Evolutionary conservation across 1,140 invertebrate genomes (phyloP), one percentile per base, ranked within the genome.

Genomic region (Drosophila kikkawai): DNA sequence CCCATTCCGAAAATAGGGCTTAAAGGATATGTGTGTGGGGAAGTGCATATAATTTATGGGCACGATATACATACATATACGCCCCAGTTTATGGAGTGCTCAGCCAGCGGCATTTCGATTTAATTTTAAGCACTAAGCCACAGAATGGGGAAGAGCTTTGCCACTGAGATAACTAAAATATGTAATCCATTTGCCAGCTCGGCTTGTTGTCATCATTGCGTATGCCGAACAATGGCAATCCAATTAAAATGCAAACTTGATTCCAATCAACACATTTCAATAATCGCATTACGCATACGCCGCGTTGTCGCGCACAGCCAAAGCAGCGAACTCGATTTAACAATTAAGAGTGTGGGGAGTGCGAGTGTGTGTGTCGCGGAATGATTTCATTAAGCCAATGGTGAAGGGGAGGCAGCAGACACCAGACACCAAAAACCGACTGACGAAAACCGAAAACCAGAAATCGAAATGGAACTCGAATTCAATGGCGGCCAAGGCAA

Each of bases 211-310:
- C 26, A 26, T 26, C 56, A 26, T 22, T n/a, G 39, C 53, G 17
- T 11, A n/a, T 50, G 47, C 61, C 45, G 19, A 73, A 78, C 74
- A 74, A 68, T 77, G 60, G 15, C 63, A 80, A 88, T 53, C 60
- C 71, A 87, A 88, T 83, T 88, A 74, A 80, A 77, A 82, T 82
- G 68, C 66, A 78, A 85, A 81, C 79, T 70, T 67, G 56, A 85
- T 81, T 84, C 78, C 79, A 82, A 87, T 87, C 75, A 82, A 79
- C 83, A 73, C 80, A 80, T 80, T 77, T 66, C 75, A 78, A 76
- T 83, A 83, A 87, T 88, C 77, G 61, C 73, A 87, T 88, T 83
- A 88, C 84, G 68, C 57, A 88, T 88, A 84, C 84, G 77, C 44
- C 68, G 61, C 45, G 70, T 66, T 76, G 64, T 57, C 56, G 32